Evolutionary conservation across 2,888 invertebrate genomes (phyloP).

Genomic region (Tetramorium bicarinatum): DNA sequence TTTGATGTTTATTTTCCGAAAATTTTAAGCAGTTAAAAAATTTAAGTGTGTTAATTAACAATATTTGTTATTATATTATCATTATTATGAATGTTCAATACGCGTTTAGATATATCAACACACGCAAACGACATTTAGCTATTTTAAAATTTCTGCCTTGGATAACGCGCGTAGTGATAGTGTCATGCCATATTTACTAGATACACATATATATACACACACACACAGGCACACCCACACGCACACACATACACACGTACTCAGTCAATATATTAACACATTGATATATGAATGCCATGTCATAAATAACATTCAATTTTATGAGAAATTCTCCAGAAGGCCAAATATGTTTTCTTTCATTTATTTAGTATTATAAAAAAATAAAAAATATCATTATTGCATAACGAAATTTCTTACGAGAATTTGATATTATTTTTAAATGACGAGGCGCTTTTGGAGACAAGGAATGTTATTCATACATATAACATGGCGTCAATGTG

Average conservation of each 20-base stretch:
- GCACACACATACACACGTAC: too few species aligned
- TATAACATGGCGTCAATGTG: not conserved
- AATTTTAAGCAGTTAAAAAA: conserved; percentile 70
- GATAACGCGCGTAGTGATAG: not conserved
- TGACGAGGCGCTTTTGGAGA: not conserved
- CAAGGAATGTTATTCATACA: not conserved
- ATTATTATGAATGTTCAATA: conserved; percentile 82
- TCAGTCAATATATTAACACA: not conserved
- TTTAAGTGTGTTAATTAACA: conserved; percentile 52
- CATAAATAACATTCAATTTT: not conserved
- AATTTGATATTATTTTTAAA: not conserved
- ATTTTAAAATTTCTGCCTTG: not conserved
- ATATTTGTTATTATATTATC: conserved; percentile 74
- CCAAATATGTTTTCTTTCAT: not conserved
- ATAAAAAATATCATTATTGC: not conserved
- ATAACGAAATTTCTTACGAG: not conserved
- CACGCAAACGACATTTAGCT: not conserved
- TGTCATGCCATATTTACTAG: too few species aligned
- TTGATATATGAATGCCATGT: conserved; percentile 4
- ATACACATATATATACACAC: not conserved
- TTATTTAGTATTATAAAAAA: not conserved
- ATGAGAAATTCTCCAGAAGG: not conserved
- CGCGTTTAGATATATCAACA: conserved; percentile 76
- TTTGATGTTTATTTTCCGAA: conserved; percentile 73
- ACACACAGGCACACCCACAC: too few species aligned